Evolutionary conservation across 2,888 invertebrate species (phyloP).

Genomic region (Apodemia duryi): DNA sequence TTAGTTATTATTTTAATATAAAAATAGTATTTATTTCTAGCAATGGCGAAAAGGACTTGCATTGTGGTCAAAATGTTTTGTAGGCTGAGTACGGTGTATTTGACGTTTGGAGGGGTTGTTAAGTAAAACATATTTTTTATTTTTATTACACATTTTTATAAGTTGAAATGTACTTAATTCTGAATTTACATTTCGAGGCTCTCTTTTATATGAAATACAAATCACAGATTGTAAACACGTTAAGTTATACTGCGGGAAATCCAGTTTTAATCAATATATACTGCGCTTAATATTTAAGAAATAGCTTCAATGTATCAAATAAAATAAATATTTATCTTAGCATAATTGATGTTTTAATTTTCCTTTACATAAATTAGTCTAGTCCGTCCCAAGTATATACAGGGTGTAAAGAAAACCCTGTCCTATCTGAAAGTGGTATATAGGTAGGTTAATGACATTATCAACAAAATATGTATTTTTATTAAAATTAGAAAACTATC

Average conservation of each 20-base stretch:
- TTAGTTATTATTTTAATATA: too few species aligned
- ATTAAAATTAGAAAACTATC: too few species aligned
- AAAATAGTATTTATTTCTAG: conserved; percentile 2
- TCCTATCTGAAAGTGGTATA: too few species aligned
- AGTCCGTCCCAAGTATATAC: too few species aligned
- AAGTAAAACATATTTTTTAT: conserved; percentile 24
- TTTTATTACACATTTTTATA: conserved; percentile 38
- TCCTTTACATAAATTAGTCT: too few species aligned
- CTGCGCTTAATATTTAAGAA: conserved; percentile 35
- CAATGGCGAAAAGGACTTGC: not conserved
- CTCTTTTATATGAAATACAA: conserved; percentile 38
- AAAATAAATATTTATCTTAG: conserved; percentile 47
- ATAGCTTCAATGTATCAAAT: conserved; percentile 40
- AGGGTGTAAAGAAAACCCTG: too few species aligned
- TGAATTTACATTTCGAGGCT: conserved; percentile 42
- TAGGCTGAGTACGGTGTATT: not conserved
- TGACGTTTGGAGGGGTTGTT: not conserved
- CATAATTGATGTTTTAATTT: conserved; percentile 44
- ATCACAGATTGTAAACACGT: conserved; percentile 11
- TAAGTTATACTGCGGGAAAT: not conserved
- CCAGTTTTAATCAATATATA: not conserved
- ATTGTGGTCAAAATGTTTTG: conserved; percentile 9
- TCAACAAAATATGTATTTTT: too few species aligned
- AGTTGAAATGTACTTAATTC: conserved; percentile 55
- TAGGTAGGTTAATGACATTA: too few species aligned